Evolutionary conservation across 2,888 invertebrate species (phyloP), one percentile per base, ranked within the genome.

Genomic region (Drosophila antonietae): DNA sequence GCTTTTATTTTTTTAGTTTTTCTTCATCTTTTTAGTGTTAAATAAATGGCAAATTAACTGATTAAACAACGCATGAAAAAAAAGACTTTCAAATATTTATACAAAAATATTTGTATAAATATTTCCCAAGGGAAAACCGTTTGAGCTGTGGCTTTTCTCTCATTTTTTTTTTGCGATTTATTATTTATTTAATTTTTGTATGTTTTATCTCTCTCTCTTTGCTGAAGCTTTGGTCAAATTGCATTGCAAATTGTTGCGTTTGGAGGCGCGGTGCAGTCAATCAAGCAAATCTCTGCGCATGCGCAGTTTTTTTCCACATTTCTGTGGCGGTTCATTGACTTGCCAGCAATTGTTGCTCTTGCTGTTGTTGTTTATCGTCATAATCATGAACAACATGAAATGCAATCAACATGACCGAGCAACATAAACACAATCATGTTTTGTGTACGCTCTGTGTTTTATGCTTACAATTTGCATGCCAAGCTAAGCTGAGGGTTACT

Each of bases 211-310:
- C 35, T 20, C 10, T 3, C 18, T 51, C 18, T 31, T 18, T 12
- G 33, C 18, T 39, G 39, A 52, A 58, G 44, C 44, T 53, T 59
- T 61, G 35, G 37, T 64, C 71, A 66, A 66, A 69, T 69, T 70
- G 72, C 75, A 80, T 75, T 75, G 44, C 55, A 69, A 75, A 68
- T 68, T 63, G 68, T 53, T 53, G 56, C 46, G 68, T 55, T 68
- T 44, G 65, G 41, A 70, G 77, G 77, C 66, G 77, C 76, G 77
- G 81, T 75, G 75, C 75, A 78, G 77, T 83, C 87, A 85, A 87
- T 85, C 84, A 87, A 81, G 87, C 87, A 81, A 84, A 87, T 87
- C 87, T 85, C 81, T 87, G 87, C 87, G 87, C 85, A 84, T 68
- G 83, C 82, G 82, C 86, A 86, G 78, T 79, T 81, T 84, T 84